Base-by-base conservation (phyloP, 2,113 vertebrate genomes). In the Excalfactoria chinensis region DNA sequence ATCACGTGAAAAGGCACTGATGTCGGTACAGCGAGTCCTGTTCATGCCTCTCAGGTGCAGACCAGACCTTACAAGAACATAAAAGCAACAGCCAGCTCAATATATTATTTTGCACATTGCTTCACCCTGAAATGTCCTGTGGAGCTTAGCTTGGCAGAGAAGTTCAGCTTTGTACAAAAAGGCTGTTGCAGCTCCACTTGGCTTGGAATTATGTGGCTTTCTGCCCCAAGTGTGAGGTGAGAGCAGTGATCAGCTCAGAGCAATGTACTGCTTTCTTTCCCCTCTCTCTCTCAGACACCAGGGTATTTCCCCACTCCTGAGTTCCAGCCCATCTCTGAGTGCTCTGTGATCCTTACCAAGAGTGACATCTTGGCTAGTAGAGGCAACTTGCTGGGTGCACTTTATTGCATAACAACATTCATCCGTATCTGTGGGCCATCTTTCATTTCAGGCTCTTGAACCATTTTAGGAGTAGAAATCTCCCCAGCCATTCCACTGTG, bases 351-450 rank as follows among this genome's bases (percentile, higher is more conserved):
- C 75, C 55, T 55, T 69, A 34, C 58, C 32, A 43, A 59, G n/a
- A 51, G 51, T 43, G 43, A 48, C 15, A 35, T 15, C 26, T 49
- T 76, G 48, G 37, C 41, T 71, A 11, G 46, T 21, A 49, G 46
- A 71, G 9, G 14, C 56, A 77, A 79, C 25, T 72, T 0, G 0
- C 30, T 63, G 37, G 13, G 13, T 67, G 32, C 8, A 9, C 15
- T 68, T 4, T 37, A 35, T 20, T 46, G 21, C 35, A 2, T n/a
- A 58, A 69, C 35, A 34, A 16, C 23, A 70, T 23, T 34, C 55
- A 22, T 55, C 25, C 15, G 21, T 46, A 74, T 55, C 21, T 37
- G 25, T 18, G 58, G 2, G 80, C 1, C 17, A 67, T 58, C 58
- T 86, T 92, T 78, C 56, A 62, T 35, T 4, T 41, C 16, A 82